These are phyloP conservation scores for Odobenus rosmarus DNA, from an alignment of 2,113 vertebrate species.

Conservation along the genomic window DNA sequence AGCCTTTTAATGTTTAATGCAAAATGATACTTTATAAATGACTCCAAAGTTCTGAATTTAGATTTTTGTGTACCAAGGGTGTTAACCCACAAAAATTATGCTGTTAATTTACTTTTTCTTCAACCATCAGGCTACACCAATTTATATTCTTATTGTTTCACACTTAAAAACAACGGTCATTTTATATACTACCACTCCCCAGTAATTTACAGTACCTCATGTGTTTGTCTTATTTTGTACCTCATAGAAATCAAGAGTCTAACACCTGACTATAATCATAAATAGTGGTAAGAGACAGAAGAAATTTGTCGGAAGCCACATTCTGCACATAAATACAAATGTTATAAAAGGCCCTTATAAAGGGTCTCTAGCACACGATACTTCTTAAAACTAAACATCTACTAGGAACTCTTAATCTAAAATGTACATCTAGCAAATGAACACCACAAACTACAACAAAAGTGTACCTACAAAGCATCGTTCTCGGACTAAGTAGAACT, in stretches of 20 bases:
- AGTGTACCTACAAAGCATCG: background rate
- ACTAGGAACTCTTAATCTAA: conserved; percentile 14
- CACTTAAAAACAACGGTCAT: conserved; percentile 11
- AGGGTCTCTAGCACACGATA: background rate
- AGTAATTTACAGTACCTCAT: background rate
- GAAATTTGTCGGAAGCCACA: background rate
- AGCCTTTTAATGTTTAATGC: conserved; percentile 15
- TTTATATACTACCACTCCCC: background rate
- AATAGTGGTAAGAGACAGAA: conserved; percentile 47
- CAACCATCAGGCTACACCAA: background rate
- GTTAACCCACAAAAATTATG: background rate
- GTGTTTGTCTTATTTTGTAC: conserved; percentile 6
- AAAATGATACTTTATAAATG: conserved; percentile 32
- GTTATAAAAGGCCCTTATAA: background rate
- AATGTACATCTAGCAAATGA: background rate
- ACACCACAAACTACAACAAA: background rate
- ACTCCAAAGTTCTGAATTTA: conserved; percentile 5
- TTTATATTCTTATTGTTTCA: background rate
- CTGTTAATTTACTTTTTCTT: conserved; percentile 29
- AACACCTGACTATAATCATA: conserved; percentile 17
- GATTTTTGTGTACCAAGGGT: background rate
- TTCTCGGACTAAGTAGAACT: background rate
- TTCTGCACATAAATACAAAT: background rate
- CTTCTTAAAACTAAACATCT: background rate
- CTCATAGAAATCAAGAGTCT: background rate